phyloP scores from a whole-genome alignment of 2,888 invertebrate species.

The Plagiodera versicolora region DNA sequence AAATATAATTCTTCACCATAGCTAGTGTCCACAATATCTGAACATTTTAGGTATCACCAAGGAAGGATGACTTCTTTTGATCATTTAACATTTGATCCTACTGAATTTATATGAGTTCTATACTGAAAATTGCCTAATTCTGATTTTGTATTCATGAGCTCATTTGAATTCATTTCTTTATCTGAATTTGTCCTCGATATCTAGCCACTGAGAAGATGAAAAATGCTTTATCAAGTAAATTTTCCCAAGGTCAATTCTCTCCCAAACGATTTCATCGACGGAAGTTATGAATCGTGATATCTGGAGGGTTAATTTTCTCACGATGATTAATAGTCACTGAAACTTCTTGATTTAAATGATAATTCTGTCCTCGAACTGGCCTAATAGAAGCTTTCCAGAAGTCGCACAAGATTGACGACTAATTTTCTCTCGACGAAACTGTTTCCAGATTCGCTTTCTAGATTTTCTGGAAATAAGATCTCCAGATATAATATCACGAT shows the following conservation, averaged over 20 bases:
- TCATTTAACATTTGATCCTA: too few species aligned
- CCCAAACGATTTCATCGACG: slow-evolving; percentile 10
- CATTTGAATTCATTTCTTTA: too few species aligned
- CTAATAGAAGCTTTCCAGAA: slow-evolving; percentile 7
- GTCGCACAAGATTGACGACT: background rate
- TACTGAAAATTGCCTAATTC: too few species aligned
- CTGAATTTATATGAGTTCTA: too few species aligned
- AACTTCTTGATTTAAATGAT: slow-evolving; percentile 17
- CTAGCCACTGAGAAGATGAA: too few species aligned
- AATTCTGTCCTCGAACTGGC: slow-evolving; percentile 6
- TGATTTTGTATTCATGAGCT: too few species aligned
- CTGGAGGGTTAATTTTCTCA: slow-evolving; percentile 18
- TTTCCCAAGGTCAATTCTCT: background rate
- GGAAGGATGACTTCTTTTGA: too few species aligned
- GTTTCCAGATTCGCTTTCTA: background rate
- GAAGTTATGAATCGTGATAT: slow-evolving; percentile 18
- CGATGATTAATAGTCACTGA: slow-evolving; percentile 15
- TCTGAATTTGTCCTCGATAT: too few species aligned
- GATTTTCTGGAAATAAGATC: background rate
- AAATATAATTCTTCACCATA: too few species aligned
- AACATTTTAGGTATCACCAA: too few species aligned
- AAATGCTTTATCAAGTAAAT: background rate
- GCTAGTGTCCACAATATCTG: too few species aligned
- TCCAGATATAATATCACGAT: background rate
- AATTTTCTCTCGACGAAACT: background rate